These are phyloP conservation scores for Mimachlamys varia DNA, from an alignment of 2,888 invertebrate genomes.

Conservation along the genomic window DNA sequence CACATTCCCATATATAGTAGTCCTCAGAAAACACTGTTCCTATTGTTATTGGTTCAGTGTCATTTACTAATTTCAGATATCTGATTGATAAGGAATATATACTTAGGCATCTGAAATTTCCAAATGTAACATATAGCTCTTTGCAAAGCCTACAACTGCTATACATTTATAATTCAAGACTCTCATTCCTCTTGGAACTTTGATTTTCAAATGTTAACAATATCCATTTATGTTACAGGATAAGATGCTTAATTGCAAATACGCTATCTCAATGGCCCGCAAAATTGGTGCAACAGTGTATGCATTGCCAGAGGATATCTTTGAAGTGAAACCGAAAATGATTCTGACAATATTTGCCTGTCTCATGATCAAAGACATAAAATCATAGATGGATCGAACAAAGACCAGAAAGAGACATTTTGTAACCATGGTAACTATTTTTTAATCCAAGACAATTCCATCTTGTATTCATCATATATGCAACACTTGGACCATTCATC, in stretches of 20 bases:
- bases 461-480: not conserved
- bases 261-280: slow-evolving; percentile 98
- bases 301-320: slow-evolving; percentile 98
- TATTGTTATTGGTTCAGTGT: too few relatives aligned
- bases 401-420: not conserved
- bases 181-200: too few relatives aligned
- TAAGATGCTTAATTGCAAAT: slow-evolving; percentile 98
- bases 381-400: not conserved
- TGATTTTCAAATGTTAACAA: too few relatives aligned
- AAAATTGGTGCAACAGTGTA: slow-evolving; percentile 99
- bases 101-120: too few relatives aligned
- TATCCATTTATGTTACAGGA: slow-evolving; percentile 86
- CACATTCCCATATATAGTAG: too few relatives aligned
- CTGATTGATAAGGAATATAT: too few relatives aligned
- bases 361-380: slow-evolving; percentile 95
- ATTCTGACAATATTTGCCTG: slow-evolving; percentile 99
- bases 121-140: too few relatives aligned
- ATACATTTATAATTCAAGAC: too few relatives aligned
- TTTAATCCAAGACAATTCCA: not conserved
- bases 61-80: too few relatives aligned
- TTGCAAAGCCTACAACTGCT: too few relatives aligned
- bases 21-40: too few relatives aligned
- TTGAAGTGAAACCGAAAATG: slow-evolving; percentile 99
- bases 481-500: not conserved
- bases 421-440: not conserved